phyloP scores from a whole-genome alignment of 2,888 invertebrate species.

The Piscicola geometra region DNA sequence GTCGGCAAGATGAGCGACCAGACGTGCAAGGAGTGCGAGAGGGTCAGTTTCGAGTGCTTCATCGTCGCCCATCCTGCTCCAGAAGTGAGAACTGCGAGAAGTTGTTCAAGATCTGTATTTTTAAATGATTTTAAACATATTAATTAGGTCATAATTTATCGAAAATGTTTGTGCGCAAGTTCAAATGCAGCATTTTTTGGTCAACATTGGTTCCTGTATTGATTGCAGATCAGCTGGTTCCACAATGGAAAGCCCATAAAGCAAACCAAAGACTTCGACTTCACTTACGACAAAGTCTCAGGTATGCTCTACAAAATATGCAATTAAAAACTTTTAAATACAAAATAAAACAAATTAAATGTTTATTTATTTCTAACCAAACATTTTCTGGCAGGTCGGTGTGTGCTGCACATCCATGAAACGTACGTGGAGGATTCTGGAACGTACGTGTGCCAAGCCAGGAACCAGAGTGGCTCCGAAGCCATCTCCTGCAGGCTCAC shows the following conservation, averaged over 20 bases:
- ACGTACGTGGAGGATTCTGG: conserved; percentile 73
- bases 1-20: conserved; percentile 49
- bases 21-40: conserved; percentile 51
- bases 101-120: background rate
- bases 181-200: background rate
- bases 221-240: conserved; percentile 68
- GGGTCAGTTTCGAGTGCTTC: conserved; percentile 56
- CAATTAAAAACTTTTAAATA: too few relatives aligned
- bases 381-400: conserved; percentile 63
- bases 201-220: background rate
- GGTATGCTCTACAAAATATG: too few relatives aligned
- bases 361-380: background rate
- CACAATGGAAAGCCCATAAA: conserved; percentile 75
- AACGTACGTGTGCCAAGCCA: conserved; percentile 74
- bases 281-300: conserved; percentile 65
- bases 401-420: conserved; percentile 56
- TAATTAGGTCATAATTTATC: background rate
- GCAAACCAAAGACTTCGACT: conserved; percentile 74
- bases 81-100: conserved; percentile 51
- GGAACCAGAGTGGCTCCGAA: conserved; percentile 82
- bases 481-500: conserved; percentile 79
- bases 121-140: background rate
- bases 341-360: background rate
- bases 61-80: conserved; percentile 58
- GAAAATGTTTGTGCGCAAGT: background rate